phyloP scores from a whole-genome alignment of 2,888 invertebrate genomes.

The Xestia rhomboidea region DNA sequence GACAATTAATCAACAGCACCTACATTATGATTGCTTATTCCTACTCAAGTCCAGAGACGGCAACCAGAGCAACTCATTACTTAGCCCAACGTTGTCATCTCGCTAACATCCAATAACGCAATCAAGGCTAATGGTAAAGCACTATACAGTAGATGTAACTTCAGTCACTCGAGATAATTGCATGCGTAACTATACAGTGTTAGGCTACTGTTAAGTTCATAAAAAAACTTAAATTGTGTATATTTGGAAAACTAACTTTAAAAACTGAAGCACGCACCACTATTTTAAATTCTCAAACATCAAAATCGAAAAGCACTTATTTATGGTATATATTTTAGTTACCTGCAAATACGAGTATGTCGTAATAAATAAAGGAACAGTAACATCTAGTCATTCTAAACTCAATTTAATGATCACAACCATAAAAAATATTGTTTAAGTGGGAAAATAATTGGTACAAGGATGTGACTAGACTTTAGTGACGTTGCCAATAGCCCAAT shows the following conservation, averaged over 20 bases:
- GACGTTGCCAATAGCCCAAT: constrained; percentile 20
- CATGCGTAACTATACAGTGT: not conserved
- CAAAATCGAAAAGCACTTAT: not conserved
- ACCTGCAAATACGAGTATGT: not conserved
- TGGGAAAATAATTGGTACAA: not conserved
- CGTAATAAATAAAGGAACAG: not conserved
- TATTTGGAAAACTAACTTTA: not conserved
- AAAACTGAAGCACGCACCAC: not conserved
- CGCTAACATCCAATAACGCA: constrained; percentile 4
- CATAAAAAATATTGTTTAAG: not conserved
- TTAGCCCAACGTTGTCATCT: not conserved
- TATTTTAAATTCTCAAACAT: not conserved
- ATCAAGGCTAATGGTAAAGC: constrained; percentile 9
- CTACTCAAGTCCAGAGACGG: not conserved
- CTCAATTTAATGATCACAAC: not conserved
- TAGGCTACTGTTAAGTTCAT: not conserved
- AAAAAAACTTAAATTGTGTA: too few relatives aligned
- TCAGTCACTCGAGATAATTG: not conserved
- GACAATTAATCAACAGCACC: not conserved
- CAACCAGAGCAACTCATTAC: not conserved
- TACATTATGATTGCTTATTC: not conserved
- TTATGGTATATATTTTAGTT: not conserved
- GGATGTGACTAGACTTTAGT: not conserved
- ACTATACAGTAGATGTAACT: not conserved
- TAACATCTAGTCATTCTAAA: not conserved